Evolutionary conservation across 2,797 vertebrate species (phyloP), one percentile per base, ranked within the genome.

Genomic region (Balearica regulorum): DNA sequence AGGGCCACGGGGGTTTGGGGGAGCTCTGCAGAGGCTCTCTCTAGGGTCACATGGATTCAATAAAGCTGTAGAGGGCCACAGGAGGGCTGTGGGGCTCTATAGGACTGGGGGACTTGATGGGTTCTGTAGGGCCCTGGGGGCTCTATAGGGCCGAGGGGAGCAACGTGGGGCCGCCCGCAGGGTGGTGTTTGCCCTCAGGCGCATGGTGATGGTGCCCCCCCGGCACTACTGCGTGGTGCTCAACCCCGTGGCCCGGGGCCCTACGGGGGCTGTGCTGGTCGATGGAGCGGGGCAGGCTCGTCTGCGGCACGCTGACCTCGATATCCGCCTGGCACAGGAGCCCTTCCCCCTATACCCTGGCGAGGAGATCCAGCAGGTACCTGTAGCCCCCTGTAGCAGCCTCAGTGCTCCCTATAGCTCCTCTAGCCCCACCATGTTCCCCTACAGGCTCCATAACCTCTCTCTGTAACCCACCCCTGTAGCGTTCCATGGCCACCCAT

Each of bases 341-440:
- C 99, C 99, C 4, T 99, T 99, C 95, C 99, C 99, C 0, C 98
- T 99, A 16, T 99, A 99, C 91, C 99, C 99, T 0, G 99, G 99
- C 31, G 99, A 99, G 97, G 98, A 98, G 95, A 83, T 99, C 39
- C 97, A 99, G 93, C 98, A 99, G 99, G 99, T 99, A 94, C 19
- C 44, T 20, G 5, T 17, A 28, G 41, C 31, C 26, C 35, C 48
- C 77, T 31, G 10, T 11, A 14, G 35, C 13, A 12, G 28, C 48
- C 48, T 14, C 31, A 19, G 46, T 13, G n/a, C 65, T 35, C 33
- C 46, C 10, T 25, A 33, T 14, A 41, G 22, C 25, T 53, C 39
- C 60, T 64, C 8, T 16, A 20, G 37, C 17, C 75, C 13, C 31
- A 5, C 33, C 35, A 4, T 26, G 22, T 9, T 8, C 53, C 18